Percentiles rank a stretch among this genome's conserved stretches.
Conservation (phyloP, 2,113 vertebrate species). For the Rhabdornis inornatus region DNA sequence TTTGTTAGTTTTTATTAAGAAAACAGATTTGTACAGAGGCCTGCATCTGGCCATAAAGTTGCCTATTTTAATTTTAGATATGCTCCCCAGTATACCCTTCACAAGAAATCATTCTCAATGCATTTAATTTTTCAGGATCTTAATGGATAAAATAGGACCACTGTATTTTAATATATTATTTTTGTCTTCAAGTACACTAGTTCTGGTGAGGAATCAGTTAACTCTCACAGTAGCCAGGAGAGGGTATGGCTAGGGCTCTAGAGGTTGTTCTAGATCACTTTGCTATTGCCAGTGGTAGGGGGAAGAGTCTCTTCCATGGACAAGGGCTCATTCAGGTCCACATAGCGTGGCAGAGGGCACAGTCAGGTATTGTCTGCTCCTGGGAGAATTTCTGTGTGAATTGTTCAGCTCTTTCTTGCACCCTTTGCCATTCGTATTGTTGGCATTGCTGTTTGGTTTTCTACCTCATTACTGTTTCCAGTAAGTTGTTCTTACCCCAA, state of each 20-base stretch:
- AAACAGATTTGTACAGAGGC: background rate
- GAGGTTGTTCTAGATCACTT: background rate
- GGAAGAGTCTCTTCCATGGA: background rate
- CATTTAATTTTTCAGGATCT: background rate
- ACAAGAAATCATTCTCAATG: background rate
- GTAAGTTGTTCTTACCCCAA: background rate
- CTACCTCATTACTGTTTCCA: background rate
- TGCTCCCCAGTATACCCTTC: background rate
- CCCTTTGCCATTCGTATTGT: background rate
- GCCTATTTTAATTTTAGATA: background rate
- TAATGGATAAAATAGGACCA: background rate
- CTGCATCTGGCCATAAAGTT: background rate
- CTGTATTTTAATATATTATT: background rate
- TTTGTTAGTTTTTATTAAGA: background rate
- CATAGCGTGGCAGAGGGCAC: accelerated
- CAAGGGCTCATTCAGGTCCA: background rate
- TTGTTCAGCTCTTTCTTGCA: background rate
- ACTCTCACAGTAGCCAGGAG: background rate
- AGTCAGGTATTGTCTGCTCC: background rate
- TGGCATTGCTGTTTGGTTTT: background rate
- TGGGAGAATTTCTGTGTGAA: background rate
- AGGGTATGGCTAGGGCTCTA: background rate
- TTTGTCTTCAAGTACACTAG: background rate
- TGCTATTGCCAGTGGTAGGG: too few relatives aligned
- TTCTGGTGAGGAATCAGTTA: background rate